Evolutionary conservation across 2,888 invertebrate species (phyloP).

Genomic region (Yponomeuta sedellus): DNA sequence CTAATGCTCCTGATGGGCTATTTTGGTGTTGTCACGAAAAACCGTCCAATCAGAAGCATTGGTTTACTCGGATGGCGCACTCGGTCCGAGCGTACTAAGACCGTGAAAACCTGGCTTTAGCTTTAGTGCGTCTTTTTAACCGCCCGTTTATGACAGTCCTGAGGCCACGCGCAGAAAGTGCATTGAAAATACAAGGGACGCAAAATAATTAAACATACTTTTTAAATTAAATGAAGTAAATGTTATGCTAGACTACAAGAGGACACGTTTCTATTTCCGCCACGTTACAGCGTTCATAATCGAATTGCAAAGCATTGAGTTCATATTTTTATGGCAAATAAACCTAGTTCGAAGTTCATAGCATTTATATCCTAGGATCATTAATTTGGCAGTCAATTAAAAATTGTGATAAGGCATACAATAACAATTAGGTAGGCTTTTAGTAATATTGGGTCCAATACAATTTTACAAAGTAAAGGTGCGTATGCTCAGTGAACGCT

Average conservation of each 20-base stretch:
- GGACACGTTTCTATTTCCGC: background rate
- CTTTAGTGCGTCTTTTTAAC: too few relatives aligned
- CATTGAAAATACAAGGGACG: background rate
- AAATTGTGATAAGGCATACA: background rate
- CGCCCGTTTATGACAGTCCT: background rate
- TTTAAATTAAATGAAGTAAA: constrained; percentile 1
- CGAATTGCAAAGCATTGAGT: background rate
- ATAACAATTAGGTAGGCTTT: background rate
- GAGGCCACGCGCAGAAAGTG: background rate
- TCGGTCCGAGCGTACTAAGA: too few relatives aligned
- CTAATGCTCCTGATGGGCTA: too few relatives aligned
- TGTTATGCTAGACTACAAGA: background rate
- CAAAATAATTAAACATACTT: background rate
- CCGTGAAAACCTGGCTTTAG: too few relatives aligned
- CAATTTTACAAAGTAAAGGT: too few relatives aligned
- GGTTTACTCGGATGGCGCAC: too few relatives aligned
- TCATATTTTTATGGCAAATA: background rate
- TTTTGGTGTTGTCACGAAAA: too few relatives aligned
- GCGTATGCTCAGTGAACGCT: too few relatives aligned
- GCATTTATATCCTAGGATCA: background rate
- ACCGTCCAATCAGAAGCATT: too few relatives aligned
- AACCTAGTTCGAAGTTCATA: too few relatives aligned
- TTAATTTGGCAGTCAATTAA: background rate
- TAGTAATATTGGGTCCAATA: too few relatives aligned
- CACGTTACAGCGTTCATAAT: background rate